Percentiles rank a stretch among this genome's conserved stretches.
phyloP scores from a whole-genome alignment of 2,113 vertebrate genomes.

The Abramis brama region DNA sequence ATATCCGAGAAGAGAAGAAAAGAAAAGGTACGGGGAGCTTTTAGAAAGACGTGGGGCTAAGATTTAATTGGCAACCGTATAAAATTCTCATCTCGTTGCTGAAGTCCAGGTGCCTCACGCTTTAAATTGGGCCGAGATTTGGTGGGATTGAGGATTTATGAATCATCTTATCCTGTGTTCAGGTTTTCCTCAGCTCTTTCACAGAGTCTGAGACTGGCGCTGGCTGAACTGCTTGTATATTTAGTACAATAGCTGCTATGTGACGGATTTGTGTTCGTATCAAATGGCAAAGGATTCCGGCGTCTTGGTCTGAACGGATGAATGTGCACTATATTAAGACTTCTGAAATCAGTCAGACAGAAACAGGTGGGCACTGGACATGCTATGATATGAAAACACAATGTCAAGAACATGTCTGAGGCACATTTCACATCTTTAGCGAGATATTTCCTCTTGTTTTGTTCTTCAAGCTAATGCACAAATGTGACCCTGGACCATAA shows the following conservation, averaged over 20 bases:
- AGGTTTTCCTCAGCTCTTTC: background rate
- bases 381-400: conserved; percentile 28
- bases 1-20: background rate
- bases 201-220: background rate
- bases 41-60: background rate
- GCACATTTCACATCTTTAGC: background rate
- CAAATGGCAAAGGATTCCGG: conserved; percentile 1
- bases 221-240: background rate
- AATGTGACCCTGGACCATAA: too few species aligned
- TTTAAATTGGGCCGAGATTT: background rate
- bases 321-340: conserved; percentile 13
- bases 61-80: background rate
- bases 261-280: conserved; percentile 6
- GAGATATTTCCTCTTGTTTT: background rate
- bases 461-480: background rate
- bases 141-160: conserved; percentile 1
- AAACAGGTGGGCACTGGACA: conserved; percentile 36
- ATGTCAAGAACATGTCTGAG: background rate
- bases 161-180: background rate
- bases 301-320: background rate
- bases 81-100: background rate
- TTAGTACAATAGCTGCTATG: conserved; percentile 13
- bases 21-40: background rate
- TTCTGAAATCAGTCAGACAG: conserved; percentile 22
- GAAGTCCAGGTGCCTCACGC: background rate